Base-by-base conservation (phyloP, 53 echinoderm and acorn worm genomes). In the Henricia sp. region DNA sequence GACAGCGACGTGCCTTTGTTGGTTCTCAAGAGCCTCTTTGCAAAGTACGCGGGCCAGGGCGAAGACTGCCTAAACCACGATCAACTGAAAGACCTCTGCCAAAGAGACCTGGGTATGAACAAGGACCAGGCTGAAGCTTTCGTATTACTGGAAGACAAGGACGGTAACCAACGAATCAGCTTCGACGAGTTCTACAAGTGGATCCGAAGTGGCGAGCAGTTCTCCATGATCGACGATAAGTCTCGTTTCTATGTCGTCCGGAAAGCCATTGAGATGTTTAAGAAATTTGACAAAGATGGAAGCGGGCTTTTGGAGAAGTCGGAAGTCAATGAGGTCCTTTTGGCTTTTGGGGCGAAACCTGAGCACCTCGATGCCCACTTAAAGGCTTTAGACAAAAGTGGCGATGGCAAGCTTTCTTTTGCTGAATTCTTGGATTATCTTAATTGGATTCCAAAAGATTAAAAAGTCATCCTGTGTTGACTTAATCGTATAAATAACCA, bases 391-490 rank as follows among this genome's bases (percentile, higher is more conserved):
- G 77, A 77, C 32, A 77, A 59, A 44, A 54, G 62, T 12, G 77
- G 77, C 8, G 60, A 77, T 41, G 77, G 77, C 20, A 77, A 59
- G 6, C 60, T 77, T 21, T 77, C 77, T 2, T 77, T 77, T 44
- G 28, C 77, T 14, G 77, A 77, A 60, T 77, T 77, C 10, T 46
- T 77, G 39, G 62, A 77, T 59, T 77, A 77, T 62, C 37, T 77
- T 0, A 77, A 77, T 40, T 77, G 77, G 77, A 3, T 77, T 5
- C 77, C 77, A 1, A 77, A 17, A 34, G 2, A 58, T 3, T 53
- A 53, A 53, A 53, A 58, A n/a, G n/a, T n/a, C n/a, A n/a, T n/a
- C n/a, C n/a, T n/a, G n/a, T n/a, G n/a, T n/a, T n/a, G n/a, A n/a
- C n/a, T n/a, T n/a, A n/a, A n/a, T n/a, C n/a, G n/a, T n/a, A n/a